These are phyloP conservation scores for Andrena minutula DNA, from an alignment of 2,888 invertebrate genomes.

Conservation along the genomic window DNA sequence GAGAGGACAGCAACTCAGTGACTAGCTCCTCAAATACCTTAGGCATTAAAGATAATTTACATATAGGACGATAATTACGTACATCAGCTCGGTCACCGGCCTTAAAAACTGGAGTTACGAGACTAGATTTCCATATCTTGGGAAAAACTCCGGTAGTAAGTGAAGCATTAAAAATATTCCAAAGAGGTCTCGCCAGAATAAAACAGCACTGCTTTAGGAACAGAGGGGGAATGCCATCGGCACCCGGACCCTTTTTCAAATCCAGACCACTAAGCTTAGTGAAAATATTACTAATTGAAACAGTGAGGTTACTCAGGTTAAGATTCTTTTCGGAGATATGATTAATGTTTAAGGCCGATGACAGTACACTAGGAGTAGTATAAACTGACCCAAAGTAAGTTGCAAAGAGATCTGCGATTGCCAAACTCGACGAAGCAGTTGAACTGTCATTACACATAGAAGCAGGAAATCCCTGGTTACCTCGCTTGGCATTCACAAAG, in stretches of 20 bases:
- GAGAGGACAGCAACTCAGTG: too few species aligned
- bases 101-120: too few species aligned
- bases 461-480: neutral
- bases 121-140: too few species aligned
- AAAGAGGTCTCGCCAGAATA: neutral
- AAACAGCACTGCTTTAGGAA: neutral
- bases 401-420: too few species aligned
- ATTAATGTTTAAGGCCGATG: neutral
- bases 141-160: neutral
- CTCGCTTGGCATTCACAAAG: neutral
- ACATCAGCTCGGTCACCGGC: too few species aligned
- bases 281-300: neutral
- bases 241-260: neutral
- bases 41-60: too few species aligned
- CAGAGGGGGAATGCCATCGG: neutral
- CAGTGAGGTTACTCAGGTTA: neutral
- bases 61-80: too few species aligned
- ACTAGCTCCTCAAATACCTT: too few species aligned
- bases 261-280: neutral
- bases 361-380: neutral
- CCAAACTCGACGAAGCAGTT: neutral
- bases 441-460: neutral
- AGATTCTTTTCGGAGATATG: neutral
- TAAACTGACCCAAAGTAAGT: neutral
- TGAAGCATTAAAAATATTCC: conserved; percentile 5